phyloP scores from a whole-genome alignment of 2,888 invertebrate genomes.

The Drosophila koepferae region DNA sequence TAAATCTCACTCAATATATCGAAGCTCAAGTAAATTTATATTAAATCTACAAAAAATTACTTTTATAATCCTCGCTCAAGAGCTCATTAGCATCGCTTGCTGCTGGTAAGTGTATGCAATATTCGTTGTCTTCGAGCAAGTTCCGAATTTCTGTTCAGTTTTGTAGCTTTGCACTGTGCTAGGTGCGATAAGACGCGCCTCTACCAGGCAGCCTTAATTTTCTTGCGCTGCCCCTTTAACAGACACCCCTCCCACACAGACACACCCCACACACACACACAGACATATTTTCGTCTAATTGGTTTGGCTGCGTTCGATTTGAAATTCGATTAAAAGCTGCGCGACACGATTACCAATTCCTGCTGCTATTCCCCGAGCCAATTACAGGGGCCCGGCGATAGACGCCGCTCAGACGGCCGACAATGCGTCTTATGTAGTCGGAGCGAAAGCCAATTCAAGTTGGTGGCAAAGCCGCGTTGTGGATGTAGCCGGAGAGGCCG shows the following conservation, averaged over 20 bases:
- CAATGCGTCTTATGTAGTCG: slow-evolving; percentile 51
- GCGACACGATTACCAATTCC: slow-evolving; percentile 59
- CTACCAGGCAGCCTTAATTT: slow-evolving; percentile 38
- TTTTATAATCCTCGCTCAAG: neutral
- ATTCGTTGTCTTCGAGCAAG: neutral
- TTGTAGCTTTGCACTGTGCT: slow-evolving; percentile 38
- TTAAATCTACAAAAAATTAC: too few relatives aligned
- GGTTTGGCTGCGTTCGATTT: slow-evolving; percentile 63
- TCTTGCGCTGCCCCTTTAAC: slow-evolving; percentile 25
- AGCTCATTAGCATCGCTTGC: neutral
- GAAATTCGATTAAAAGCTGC: slow-evolving; percentile 65
- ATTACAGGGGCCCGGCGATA: slow-evolving; percentile 38
- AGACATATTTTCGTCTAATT: slow-evolving; percentile 46
- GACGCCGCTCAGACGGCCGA: slow-evolving; percentile 31
- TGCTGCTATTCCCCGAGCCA: slow-evolving; percentile 60
- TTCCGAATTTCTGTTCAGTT: slow-evolving; percentile 24
- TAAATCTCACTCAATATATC: too few relatives aligned
- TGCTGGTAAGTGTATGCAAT: neutral
- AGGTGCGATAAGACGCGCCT: slow-evolving; percentile 47
- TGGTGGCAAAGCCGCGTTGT: neutral
- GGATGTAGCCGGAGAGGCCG: neutral
- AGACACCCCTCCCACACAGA: neutral
- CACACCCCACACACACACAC: slow-evolving; percentile 1
- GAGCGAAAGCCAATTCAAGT: slow-evolving; percentile 20
- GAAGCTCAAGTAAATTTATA: too few relatives aligned